Conservation (phyloP, 2,797 vertebrate species). For the Notamacropus eugenii region DNA sequence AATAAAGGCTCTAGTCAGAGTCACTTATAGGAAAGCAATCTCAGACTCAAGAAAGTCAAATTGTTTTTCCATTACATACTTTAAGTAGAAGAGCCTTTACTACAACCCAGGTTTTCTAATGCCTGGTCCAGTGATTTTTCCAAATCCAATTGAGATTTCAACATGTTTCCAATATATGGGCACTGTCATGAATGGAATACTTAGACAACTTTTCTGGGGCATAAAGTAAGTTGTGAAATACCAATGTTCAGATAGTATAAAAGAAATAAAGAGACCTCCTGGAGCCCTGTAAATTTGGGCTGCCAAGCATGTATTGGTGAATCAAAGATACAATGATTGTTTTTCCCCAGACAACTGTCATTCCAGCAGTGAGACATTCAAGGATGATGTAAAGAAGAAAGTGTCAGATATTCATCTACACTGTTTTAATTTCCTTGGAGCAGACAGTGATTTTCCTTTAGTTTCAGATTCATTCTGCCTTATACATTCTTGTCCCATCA, state of each 20-base stretch:
- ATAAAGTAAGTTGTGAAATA: neutral
- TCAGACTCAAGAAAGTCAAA: neutral
- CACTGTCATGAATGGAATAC: neutral
- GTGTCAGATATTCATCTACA: neutral
- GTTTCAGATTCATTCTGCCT: neutral
- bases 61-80: neutral
- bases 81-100: neutral
- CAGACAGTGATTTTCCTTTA: neutral
- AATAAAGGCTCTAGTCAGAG: neutral
- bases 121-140: neutral
- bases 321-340: neutral
- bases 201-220: neutral
- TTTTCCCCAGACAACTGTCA: neutral
- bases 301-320: neutral
- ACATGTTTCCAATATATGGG: neutral
- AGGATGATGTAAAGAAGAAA: neutral
- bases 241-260: neutral
- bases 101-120: neutral
- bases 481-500: neutral
- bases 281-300: neutral
- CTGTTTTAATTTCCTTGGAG: neutral
- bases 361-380: neutral
- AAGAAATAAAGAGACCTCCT: neutral
- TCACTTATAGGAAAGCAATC: neutral
- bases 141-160: neutral